Evolutionary conservation across 2,113 vertebrate genomes (phyloP).

Genomic region (Callipepla squamata): DNA sequence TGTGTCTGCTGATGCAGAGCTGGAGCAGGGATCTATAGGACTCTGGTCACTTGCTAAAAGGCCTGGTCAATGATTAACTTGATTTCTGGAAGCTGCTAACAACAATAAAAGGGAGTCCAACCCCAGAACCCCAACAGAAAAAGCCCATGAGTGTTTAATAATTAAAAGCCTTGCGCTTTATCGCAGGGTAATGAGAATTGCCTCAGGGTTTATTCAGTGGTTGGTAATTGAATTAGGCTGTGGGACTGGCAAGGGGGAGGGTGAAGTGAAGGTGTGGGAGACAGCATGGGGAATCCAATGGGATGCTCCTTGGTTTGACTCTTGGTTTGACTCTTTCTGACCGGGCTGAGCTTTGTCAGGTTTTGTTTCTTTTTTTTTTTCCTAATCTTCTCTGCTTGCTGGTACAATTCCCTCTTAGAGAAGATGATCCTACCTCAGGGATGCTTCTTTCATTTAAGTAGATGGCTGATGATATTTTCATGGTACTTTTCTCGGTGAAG

Average conservation of each 20-base stretch:
- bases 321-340: neutral
- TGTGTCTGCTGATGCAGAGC: constrained; percentile 33
- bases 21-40: neutral
- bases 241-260: neutral
- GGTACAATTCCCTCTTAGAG: neutral
- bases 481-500: neutral
- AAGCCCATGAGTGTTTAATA: constrained; percentile 63
- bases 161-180: constrained; percentile 70
- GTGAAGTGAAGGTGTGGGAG: neutral
- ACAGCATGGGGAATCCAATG: neutral
- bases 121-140: constrained; percentile 17
- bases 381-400: neutral
- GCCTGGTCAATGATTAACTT: constrained; percentile 71
- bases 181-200: constrained; percentile 19
- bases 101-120: constrained; percentile 43
- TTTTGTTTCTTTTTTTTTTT: neutral
- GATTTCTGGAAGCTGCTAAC: constrained; percentile 45
- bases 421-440: neutral
- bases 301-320: neutral
- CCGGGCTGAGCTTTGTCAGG: neutral
- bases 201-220: neutral
- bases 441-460: neutral
- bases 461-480: neutral
- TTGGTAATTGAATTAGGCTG: constrained; percentile 63
- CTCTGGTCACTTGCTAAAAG: constrained; percentile 39